A percentile compares a stretch with the other conserved stretches of the same genome.
Evolutionary conservation across 2,113 vertebrate genomes (phyloP).

Genomic region (Rhegmatorhina hoffmannsi): DNA sequence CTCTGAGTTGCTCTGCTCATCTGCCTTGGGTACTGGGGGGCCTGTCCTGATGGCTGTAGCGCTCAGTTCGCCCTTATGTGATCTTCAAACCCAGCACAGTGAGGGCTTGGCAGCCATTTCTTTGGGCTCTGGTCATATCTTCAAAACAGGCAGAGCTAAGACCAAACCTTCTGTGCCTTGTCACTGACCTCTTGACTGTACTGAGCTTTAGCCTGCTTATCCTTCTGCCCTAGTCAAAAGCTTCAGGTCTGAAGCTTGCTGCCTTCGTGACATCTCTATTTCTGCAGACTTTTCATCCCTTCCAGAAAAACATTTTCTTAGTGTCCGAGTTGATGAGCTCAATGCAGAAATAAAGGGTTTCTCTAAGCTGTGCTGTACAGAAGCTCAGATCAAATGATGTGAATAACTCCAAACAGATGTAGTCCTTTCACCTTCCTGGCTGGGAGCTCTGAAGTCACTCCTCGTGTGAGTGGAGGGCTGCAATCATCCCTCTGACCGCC

Average conservation of each 20-base stretch:
- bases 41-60: background rate
- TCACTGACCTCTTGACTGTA: background rate
- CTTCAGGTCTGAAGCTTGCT: background rate
- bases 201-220: background rate
- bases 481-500: fast-evolving
- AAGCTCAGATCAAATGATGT: background rate
- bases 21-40: fast-evolving
- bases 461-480: background rate
- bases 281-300: background rate
- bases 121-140: background rate
- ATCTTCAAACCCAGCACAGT: background rate
- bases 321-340: background rate
- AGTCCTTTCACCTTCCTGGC: background rate
- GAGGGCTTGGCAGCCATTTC: background rate
- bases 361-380: background rate
- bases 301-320: background rate
- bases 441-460: background rate
- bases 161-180: background rate
- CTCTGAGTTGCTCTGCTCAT: background rate
- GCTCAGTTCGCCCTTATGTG: background rate
- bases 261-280: background rate
- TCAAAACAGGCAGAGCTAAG: background rate
- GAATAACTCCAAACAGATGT: background rate
- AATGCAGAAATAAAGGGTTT: background rate
- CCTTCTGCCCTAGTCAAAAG: background rate